Base-by-base conservation (phyloP, 2,797 vertebrate genomes). In the Chaenodraco wilsoni region DNA sequence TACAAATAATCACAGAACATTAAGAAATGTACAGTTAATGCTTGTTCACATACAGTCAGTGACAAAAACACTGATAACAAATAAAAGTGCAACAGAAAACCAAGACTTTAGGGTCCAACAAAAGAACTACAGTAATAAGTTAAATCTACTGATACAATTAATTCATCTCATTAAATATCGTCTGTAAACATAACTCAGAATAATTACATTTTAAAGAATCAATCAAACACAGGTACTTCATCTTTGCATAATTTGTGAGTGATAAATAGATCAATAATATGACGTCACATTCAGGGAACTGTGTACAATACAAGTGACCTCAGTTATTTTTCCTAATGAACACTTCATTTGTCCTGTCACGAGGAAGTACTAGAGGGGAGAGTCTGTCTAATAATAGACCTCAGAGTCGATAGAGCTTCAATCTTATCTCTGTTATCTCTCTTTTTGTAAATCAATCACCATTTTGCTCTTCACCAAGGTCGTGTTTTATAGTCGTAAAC, bases 111-210 rank as follows among this genome's bases (percentile, higher is more conserved):
- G 3, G 23, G 19, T 72, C 70, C 44, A 76, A 76, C 33, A 82
- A 74, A 79, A 75, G 40, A 58, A 88, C 63, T 60, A 66, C 11
- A 67, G 15, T 44, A 87, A 89, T 89, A 88, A 86, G 58, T 88
- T 88, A 87, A 82, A 86, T 82, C 69, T 81, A 73, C 56, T 72
- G 44, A 76, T 72, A 59, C 57, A 79, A 76, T 75, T 70, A 54
- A 78, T 75, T 65, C 10, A 9, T 6, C 19, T 82, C 8, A 44
- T 73, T 57, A 60, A 40, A 83, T 31, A 46, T 40, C 60, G 6
- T 41, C 21, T 45, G 10, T 37, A 64, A 61, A 86, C 10, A 63
- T 21, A 5, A 10, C n/a, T 75, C 7, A 14, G 3, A 54, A 70
- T 43, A 64, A 70, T 81, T 54, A 43, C 17, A 49, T 5, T 55